Base-by-base conservation (phyloP, 1,140 invertebrate species). In the Mactra quadrangularis region DNA sequence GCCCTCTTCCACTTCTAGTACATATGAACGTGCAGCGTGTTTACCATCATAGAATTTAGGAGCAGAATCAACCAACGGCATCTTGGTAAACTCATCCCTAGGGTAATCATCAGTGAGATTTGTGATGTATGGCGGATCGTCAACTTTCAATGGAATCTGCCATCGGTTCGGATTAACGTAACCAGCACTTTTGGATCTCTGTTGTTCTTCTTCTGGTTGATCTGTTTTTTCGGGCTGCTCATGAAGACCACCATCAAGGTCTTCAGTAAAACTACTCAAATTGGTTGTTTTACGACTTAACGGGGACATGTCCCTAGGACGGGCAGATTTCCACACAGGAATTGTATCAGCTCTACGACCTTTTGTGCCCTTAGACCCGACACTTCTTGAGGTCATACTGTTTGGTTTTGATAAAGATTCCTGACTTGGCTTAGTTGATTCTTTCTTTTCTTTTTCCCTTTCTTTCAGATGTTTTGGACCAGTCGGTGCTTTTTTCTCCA, bases 51-150 rank as follows among this genome's bases (percentile, higher is more conserved):
- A 90, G 75, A 87, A 90, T 62, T 88, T 88, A 9, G 88, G 85
- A 15, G 86, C 86, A 11, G 85, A 85, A 72, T 91, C 87, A 4
- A 66, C 31, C 52, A 84, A 82, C 0, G 91, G 90, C 87, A 92
- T 89, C 82, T 87, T 88, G 1, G 92, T 93, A 59, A 86, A 92
- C 47, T 88, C 87, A 85, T 93, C 91, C 15, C 92, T 82, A 1
- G 92, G 92, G 82, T 90, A 93, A 35, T 88, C 86, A 71, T 93
- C 92, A 13, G 71, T 86, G 4, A 92, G 72, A 59, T 90, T 87
- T 4, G 87, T 76, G n/a, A 89, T 70, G 82, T 93, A 92, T 19
- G 86, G 85, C 27, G 78, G 86, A 29, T 83, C 71, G 6, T 71
- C 55, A 19, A 86, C 64, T 68, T 92, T 89, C 7, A 91, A 82